Base-by-base conservation (phyloP, 2,888 invertebrate genomes). In the Caenorhabditis uteleia region DNA sequence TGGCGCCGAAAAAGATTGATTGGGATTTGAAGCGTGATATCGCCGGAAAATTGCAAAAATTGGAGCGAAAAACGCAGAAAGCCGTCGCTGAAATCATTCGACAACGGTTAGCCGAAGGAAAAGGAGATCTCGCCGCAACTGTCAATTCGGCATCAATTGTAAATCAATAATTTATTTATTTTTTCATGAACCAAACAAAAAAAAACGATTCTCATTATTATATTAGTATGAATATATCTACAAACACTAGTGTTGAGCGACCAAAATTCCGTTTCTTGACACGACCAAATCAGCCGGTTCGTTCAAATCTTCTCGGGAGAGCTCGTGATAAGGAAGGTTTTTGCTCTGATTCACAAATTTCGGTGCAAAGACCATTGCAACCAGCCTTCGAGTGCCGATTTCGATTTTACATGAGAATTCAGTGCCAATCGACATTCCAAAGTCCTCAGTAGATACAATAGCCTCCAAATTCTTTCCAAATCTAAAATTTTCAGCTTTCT, bases 21-120 rank as follows among this genome's bases (percentile, higher is more conserved):
- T 74, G 74, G 74, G 74, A 74, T 45, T 39, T 74, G 51, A 74
- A 74, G 42, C 46, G 74, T 23, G 69, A 74, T 31, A 70, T 70
- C 43, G 68, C 66, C 23, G 33, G 49, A 14, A 70, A 68, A 42
- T 14, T 73, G 36, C 45, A 93, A 74, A 92, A 91, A 84, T 85
- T 98, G 31, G 95, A 95, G 77, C 88, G 91, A 61, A 87, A 91
- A 79, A 97, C 97, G 26, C 94, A 95, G 82, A 90, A 91, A 82
- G 92, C 95, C 0, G 95, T 98, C 70, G 95, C 94, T 0, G 95
- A 95, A 85, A 86, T 97, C 2, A 95, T 97, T 53, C 73, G 81
- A 44, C 50, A 71, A 46, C 67, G 74, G 5, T 39, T 74, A 20
- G 56, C 59, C 8, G 67, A 74, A 45, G 69, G 70, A 31, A 66